These are phyloP conservation scores for Onychostruthus taczanowskii DNA, from an alignment of 2,113 vertebrate species.

Conservation along the genomic window DNA sequence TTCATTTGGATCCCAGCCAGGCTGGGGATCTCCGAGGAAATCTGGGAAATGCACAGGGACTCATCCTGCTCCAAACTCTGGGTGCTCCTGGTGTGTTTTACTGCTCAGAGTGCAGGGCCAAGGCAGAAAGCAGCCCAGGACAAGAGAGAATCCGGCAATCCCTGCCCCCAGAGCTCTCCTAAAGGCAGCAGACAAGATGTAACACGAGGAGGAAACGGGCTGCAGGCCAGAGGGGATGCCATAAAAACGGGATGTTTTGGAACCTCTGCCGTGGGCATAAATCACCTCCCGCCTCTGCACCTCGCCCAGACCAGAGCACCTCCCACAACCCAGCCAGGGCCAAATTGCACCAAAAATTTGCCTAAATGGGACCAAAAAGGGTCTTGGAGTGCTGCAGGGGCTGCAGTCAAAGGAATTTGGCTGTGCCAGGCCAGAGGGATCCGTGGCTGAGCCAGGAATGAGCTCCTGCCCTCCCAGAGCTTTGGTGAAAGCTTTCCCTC, in stretches of 20 bases:
- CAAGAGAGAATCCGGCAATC: not conserved
- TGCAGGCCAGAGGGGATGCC: conserved; percentile 22
- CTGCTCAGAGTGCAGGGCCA: not conserved
- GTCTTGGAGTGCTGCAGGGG: not conserved
- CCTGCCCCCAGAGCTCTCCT: conserved; percentile 5
- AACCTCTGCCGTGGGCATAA: not conserved
- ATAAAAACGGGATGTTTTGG: conserved; percentile 21
- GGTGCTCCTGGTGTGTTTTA: rapidly evolving
- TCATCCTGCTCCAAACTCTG: not conserved
- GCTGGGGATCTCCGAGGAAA: not conserved
- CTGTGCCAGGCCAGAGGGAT: not conserved
- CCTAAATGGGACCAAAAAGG: rapidly evolving
- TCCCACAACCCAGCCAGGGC: not conserved
- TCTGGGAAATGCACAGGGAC: rapidly evolving
- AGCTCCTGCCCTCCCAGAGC: not conserved
- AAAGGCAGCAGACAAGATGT: conserved; percentile 12
- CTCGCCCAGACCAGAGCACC: not conserved
- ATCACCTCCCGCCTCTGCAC: not conserved
- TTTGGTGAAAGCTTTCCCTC: not conserved
- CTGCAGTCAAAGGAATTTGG: not conserved
- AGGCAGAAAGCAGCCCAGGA: not conserved
- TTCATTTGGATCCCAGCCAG: not conserved
- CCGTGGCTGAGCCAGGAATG: not conserved
- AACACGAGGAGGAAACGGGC: conserved; percentile 44
- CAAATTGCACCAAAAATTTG: rapidly evolving